These are phyloP conservation scores for Globia sparganii DNA, from an alignment of 2,888 invertebrate genomes.

Conservation along the genomic window DNA sequence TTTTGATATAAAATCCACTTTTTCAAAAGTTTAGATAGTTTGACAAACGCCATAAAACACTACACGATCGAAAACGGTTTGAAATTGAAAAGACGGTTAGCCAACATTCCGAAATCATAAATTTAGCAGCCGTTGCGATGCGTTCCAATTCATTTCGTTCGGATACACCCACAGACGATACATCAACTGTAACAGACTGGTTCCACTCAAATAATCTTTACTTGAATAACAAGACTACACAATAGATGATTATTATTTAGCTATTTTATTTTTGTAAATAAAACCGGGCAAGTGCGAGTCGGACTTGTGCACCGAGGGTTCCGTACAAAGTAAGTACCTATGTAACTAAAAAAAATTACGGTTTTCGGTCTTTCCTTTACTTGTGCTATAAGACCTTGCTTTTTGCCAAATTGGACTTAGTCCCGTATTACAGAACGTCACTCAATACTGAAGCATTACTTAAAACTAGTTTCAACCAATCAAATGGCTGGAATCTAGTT, in stretches of 20 bases:
- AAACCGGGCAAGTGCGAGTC: too few species aligned
- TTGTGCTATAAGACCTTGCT: too few species aligned
- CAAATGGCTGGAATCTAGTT: too few species aligned
- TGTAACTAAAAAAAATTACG: too few species aligned
- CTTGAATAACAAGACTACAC: neutral
- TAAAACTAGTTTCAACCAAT: too few species aligned
- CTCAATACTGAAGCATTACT: too few species aligned
- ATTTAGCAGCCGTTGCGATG: slow-evolving; percentile 31
- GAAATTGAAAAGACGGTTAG: slow-evolving; percentile 78
- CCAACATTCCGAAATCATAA: slow-evolving; percentile 48
- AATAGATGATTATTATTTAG: neutral
- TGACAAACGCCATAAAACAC: slow-evolving; percentile 83
- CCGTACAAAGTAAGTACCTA: too few species aligned
- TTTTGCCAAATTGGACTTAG: too few species aligned
- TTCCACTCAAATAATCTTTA: neutral
- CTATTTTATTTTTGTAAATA: neutral
- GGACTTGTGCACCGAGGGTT: too few species aligned
- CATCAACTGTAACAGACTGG: neutral
- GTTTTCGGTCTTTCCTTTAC: too few species aligned
- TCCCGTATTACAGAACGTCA: too few species aligned
- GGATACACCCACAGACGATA: slow-evolving; percentile 20
- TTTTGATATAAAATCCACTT: slow-evolving; percentile 77
- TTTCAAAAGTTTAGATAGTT: slow-evolving; percentile 76
- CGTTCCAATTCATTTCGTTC: slow-evolving; percentile 32
- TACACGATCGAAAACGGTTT: slow-evolving; percentile 87